Evolutionary conservation across 1,140 invertebrate species (phyloP), one percentile per base, ranked within the genome.

Genomic region (Teleopsis dalmanni): DNA sequence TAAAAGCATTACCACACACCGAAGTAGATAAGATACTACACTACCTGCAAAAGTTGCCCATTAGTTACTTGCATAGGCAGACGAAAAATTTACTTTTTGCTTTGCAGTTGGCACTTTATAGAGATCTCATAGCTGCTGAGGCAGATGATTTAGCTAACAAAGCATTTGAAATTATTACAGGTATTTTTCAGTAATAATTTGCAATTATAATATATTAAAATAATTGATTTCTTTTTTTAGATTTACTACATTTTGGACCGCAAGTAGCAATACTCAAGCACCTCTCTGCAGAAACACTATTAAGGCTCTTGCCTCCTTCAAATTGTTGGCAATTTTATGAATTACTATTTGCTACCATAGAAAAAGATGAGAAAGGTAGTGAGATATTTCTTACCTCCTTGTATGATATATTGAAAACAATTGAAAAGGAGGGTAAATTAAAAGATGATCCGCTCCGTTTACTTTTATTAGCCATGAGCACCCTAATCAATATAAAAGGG

Each of bases 401-500:
- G 14, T 29, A 19, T 18, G 29, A 41, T 9, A 27, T 50, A 7
- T 36, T 51, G 11, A 10, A 34, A 29, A 18, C n/a, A 6, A 33
- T 42, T 36, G 9, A 35, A 41, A 33, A n/a, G 8, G 0, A 38
- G 47, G 3, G 47, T 44, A 10, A 11, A 37, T 0, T 35, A 36
- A 1, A 6, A 55, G 43, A 29, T 35, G 3, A 10, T 16, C 43
- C n/a, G 0, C 23, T 33, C 7, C 55, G 59, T 7, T 45, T 68
- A n/a, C 41, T 67, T 5, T 27, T 68, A 29, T 40, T 65, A 21
- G 55, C 60, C 2, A 65, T 68, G 5, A 58, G 63, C 36, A 58
- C 65, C 8, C 40, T 67, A 13, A 40, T 56, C 5, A 50, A 42
- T 6, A 45, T 42, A 2, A 57, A 22, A 8, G 58, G 62, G 2